These are phyloP conservation scores for Eunapius fragilis DNA, from an alignment of 37 sponge, comb jelly and placozoan genomes.

Conservation along the genomic window DNA sequence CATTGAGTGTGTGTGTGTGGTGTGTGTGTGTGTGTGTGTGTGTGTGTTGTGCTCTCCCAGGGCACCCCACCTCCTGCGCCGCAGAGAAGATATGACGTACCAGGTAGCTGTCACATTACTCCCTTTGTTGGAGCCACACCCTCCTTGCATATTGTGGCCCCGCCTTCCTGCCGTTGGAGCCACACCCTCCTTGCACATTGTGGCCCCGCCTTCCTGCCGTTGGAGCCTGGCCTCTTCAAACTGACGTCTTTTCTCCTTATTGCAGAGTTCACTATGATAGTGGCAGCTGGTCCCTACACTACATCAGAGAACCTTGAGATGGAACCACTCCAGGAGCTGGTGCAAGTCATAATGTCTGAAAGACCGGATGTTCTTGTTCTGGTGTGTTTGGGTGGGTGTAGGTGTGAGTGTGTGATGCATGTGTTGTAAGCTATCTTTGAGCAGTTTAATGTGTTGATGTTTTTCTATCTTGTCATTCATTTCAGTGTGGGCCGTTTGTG, in stretches of 20 bases:
- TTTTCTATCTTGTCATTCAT: not conserved
- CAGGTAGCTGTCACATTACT: not conserved
- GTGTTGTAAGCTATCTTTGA: not conserved
- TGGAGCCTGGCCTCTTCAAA: not conserved
- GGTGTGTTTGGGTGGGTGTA: slow-evolving; percentile 10
- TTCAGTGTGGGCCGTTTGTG: slow-evolving; percentile 71
- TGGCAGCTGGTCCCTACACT: slow-evolving; percentile 84
- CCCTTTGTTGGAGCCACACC: not conserved
- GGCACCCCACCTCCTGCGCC: not conserved
- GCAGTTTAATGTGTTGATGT: not conserved
- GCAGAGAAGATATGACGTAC: not conserved
- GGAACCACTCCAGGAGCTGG: slow-evolving; percentile 61
- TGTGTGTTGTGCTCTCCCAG: not conserved
- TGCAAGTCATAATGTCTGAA: slow-evolving; percentile 40
- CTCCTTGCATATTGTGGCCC: not conserved
- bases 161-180: not conserved
- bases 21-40: slow-evolving; percentile 18
- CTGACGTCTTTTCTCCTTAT: not conserved
- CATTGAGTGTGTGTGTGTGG: not conserved
- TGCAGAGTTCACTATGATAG: slow-evolving; percentile 59
- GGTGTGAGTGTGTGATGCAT: slow-evolving; percentile 5
- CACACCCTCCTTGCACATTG: not conserved
- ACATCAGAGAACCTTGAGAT: slow-evolving; percentile 64
- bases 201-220: not conserved
- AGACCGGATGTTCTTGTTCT: slow-evolving; percentile 71